Percentiles rank a stretch among this genome's conserved stretches.
Evolutionary conservation across 2,888 invertebrate species (phyloP).

Genomic region (Sarcophaga variegata): DNA sequence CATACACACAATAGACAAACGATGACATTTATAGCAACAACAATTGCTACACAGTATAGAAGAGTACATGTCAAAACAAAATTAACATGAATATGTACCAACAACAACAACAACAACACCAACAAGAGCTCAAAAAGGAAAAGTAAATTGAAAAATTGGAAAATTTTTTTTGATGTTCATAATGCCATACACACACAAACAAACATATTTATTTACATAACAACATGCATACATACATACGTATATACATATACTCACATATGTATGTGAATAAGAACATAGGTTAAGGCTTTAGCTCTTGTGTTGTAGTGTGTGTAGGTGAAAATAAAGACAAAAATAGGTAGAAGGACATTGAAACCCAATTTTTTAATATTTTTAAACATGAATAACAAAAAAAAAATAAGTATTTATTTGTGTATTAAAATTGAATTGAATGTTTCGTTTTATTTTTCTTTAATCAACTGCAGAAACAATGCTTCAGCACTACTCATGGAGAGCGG

Average conservation of each 20-base stretch:
- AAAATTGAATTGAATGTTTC: not conserved
- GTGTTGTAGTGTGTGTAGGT: not conserved
- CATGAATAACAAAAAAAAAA: no score
- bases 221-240: not conserved
- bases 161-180: constrained; percentile 60
- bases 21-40: constrained; percentile 15
- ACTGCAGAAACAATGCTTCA: constrained; percentile 75
- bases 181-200: not conserved
- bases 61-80: constrained; percentile 63
- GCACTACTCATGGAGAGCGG: not conserved
- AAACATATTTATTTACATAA: no score
- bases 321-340: no score
- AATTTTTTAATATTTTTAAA: no score
- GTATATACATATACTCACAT: not conserved
- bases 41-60: constrained; percentile 15
- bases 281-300: not conserved
- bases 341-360: no score
- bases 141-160: constrained; percentile 60
- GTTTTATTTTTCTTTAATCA: constrained; percentile 23
- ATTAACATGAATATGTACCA: constrained; percentile 61
- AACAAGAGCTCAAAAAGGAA: constrained; percentile 16
- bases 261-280: constrained; percentile 30
- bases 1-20: not conserved
- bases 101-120: constrained; percentile 13
- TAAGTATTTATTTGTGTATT: not conserved